Evolutionary conservation across 2,797 vertebrate genomes (phyloP).

Genomic region (Strix occidentalis): DNA sequence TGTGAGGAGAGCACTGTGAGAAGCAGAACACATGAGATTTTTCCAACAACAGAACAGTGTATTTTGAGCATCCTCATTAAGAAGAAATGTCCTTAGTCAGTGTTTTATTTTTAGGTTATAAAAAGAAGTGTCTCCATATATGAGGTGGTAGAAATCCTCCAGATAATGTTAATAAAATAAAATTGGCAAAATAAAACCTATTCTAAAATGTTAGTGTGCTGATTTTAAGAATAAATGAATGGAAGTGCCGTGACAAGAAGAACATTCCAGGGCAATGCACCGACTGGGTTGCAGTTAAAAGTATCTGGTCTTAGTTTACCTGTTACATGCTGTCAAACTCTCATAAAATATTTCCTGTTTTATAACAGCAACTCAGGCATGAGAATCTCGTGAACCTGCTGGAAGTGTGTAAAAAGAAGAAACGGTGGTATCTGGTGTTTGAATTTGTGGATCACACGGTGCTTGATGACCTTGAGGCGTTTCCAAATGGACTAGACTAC

Average conservation of each 20-base stretch:
- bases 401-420: conserved; percentile 87
- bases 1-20: background rate
- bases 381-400: conserved; percentile 91
- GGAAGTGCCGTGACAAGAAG: background rate
- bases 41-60: background rate
- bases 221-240: background rate
- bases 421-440: conserved; percentile 90
- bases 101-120: background rate
- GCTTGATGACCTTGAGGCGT: conserved; percentile 86
- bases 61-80: background rate
- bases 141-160: background rate
- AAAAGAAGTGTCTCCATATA: background rate
- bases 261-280: background rate
- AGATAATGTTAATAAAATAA: background rate
- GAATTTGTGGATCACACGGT: conserved; percentile 91
- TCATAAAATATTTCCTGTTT: conserved; percentile 19
- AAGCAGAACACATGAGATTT: background rate
- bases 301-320: background rate
- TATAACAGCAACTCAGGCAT: conserved; percentile 86
- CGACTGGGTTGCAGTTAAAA: background rate
- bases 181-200: background rate
- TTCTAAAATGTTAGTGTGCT: background rate
- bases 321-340: background rate
- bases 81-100: background rate
- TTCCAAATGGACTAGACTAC: conserved; percentile 80